These are phyloP conservation scores for Thunnus albacares DNA, from an alignment of 2,797 vertebrate genomes.

Conservation along the genomic window DNA sequence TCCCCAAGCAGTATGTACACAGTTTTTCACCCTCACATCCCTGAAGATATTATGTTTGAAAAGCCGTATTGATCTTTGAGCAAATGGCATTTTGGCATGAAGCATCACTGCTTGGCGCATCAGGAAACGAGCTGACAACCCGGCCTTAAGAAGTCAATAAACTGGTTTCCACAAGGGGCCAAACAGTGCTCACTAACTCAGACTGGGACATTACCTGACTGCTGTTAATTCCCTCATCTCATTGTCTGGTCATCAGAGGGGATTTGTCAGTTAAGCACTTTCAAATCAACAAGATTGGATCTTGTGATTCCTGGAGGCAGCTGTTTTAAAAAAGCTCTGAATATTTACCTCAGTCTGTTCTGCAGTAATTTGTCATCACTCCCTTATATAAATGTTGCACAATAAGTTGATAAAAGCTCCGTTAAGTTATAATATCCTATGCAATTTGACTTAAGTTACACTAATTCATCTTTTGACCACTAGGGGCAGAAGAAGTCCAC, in stretches of 20 bases:
- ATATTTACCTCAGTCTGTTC: background rate
- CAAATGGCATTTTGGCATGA: slow-evolving; percentile 61
- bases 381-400: background rate
- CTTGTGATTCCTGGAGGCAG: background rate
- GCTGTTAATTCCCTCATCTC: slow-evolving; percentile 37
- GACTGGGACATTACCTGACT: slow-evolving; percentile 22
- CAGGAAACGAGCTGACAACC: slow-evolving; percentile 45
- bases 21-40: slow-evolving; percentile 11
- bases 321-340: background rate
- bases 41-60: slow-evolving; percentile 38
- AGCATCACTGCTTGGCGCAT: slow-evolving; percentile 43
- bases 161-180: slow-evolving; percentile 31
- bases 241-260: slow-evolving; percentile 32
- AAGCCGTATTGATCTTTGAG: slow-evolving; percentile 42
- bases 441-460: too few species aligned
- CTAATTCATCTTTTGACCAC: too few species aligned
- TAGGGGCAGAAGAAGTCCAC: too few species aligned
- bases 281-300: slow-evolving; percentile 18
- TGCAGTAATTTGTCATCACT: background rate
- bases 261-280: slow-evolving; percentile 18
- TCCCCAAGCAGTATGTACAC: slow-evolving; percentile 2
- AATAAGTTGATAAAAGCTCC: background rate
- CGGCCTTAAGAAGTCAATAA: slow-evolving; percentile 52
- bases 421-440: background rate
- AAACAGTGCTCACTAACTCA: background rate